phyloP scores from a whole-genome alignment of 2,888 invertebrate genomes.

The Tetranychus piercei region DNA sequence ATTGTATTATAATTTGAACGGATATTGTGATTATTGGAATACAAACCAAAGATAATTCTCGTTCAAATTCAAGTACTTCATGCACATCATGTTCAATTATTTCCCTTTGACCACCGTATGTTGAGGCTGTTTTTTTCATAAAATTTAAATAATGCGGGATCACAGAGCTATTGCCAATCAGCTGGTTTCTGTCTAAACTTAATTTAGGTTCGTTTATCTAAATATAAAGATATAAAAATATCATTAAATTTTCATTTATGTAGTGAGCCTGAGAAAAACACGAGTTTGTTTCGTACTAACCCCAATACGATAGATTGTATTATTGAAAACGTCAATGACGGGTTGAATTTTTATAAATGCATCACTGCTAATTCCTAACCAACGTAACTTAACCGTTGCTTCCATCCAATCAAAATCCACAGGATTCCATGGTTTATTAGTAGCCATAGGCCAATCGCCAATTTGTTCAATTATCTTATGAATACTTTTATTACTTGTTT shows the following conservation, averaged over 20 bases:
- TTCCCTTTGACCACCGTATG: neutral
- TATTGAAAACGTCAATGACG: neutral
- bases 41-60: neutral
- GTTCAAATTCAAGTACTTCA: neutral
- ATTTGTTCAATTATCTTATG: neutral
- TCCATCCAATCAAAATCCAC: neutral
- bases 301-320: neutral
- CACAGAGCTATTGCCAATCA: neutral
- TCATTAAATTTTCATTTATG: too few species aligned
- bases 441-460: neutral
- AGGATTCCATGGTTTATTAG: neutral
- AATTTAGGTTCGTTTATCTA: neutral
- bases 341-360: neutral
- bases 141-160: neutral
- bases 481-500: neutral
- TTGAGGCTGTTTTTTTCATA: neutral
- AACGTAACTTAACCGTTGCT: neutral
- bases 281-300: neutral
- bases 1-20: neutral
- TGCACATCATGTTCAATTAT: neutral
- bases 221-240: neutral
- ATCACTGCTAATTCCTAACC: neutral
- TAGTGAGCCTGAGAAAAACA: neutral
- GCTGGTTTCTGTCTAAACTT: neutral
- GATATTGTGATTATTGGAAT: too few species aligned